These are phyloP conservation scores for Mesembrinibis cayennensis DNA, from an alignment of 2,113 vertebrate genomes.

Conservation along the genomic window DNA sequence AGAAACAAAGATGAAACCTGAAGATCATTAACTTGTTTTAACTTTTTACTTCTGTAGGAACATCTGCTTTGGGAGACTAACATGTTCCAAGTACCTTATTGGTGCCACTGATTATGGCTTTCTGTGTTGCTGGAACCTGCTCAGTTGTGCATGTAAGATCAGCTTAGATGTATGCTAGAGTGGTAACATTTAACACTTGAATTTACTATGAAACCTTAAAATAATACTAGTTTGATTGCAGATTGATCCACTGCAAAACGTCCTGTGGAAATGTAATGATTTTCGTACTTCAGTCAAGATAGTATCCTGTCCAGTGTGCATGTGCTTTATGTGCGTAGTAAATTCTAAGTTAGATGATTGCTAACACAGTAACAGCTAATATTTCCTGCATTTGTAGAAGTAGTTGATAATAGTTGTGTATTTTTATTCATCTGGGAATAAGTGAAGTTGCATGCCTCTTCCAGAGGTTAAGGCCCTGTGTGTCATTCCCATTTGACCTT, in stretches of 20 bases:
- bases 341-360: not conserved
- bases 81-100: slow-evolving; percentile 92
- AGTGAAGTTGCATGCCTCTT: not conserved
- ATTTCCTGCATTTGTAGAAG: not conserved
- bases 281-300: not conserved
- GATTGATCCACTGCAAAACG: not conserved
- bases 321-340: not conserved
- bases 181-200: not conserved
- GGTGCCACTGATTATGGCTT: slow-evolving; percentile 80
- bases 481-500: not conserved
- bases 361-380: not conserved
- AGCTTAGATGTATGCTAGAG: not conserved
- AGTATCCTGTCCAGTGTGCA: not conserved
- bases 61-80: slow-evolving; percentile 90
- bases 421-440: not conserved
- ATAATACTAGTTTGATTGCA: not conserved
- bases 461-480: not conserved
- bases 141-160: slow-evolving; percentile 88
- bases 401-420: not conserved
- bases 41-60: slow-evolving; percentile 75
- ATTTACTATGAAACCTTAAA: not conserved
- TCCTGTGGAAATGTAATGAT: not conserved
- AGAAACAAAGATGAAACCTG: not conserved
- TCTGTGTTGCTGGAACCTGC: slow-evolving; percentile 96
- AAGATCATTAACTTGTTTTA: not conserved